A percentile compares a stretch with the other conserved stretches of the same genome.
Conservation (phyloP, 1,140 invertebrate species). For the Hylaeus volcanicus region DNA sequence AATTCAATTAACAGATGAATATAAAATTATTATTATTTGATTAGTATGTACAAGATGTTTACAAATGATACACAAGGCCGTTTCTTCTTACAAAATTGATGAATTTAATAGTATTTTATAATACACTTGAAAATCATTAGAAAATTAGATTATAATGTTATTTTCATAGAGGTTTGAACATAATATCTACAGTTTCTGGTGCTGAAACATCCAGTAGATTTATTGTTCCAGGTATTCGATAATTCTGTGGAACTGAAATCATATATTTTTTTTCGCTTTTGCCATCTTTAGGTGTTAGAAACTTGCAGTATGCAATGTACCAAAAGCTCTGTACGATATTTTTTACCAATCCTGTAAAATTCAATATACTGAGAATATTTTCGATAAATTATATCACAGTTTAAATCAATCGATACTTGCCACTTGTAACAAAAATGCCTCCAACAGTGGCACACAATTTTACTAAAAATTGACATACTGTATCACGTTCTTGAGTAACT, state of each 20-base stretch:
- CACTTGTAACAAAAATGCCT: slow-evolving; percentile 93
- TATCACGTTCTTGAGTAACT: slow-evolving; percentile 90
- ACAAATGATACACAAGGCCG: slow-evolving; percentile 5
- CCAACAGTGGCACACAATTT: slow-evolving; percentile 94
- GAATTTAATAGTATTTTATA: not conserved
- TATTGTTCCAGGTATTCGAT: slow-evolving; percentile 47
- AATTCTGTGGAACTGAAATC: slow-evolving; percentile 22
- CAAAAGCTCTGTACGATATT: slow-evolving; percentile 76
- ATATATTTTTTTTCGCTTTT: slow-evolving; percentile 35
- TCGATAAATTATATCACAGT: slow-evolving; percentile 12
- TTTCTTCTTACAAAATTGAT: not conserved
- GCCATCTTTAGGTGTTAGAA: slow-evolving; percentile 49
- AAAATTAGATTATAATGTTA: not conserved
- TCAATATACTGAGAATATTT: slow-evolving; percentile 26
- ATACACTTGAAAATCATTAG: not conserved
- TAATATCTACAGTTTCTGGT: slow-evolving; percentile 63
- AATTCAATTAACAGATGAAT: not conserved
- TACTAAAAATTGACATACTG: slow-evolving; percentile 90
- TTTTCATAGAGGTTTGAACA: slow-evolving; percentile 63
- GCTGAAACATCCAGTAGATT: slow-evolving; percentile 66
- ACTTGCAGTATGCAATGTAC: slow-evolving; percentile 74
- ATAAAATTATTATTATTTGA: slow-evolving; percentile 24
- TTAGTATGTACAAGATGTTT: slow-evolving; percentile 28
- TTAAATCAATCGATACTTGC: slow-evolving; percentile 73
- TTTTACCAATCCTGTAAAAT: slow-evolving; percentile 77